Evolutionary conservation across 1,140 invertebrate genomes (phyloP).

Genomic region (Triops longicaudatus): DNA sequence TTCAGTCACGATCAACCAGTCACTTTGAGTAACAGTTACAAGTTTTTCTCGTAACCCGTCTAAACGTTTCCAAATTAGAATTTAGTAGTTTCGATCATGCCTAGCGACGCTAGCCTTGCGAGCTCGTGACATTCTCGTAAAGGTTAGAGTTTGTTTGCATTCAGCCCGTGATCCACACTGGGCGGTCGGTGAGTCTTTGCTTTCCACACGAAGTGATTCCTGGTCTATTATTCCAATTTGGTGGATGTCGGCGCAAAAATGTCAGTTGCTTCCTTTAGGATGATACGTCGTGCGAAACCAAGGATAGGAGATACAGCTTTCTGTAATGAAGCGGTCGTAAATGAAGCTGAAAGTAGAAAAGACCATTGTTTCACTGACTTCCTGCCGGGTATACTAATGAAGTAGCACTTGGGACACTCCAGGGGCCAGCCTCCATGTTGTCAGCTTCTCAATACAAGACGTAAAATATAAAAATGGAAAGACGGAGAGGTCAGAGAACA

Average conservation of each 20-base stretch:
- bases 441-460: constrained; percentile 12
- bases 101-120: background rate
- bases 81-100: background rate
- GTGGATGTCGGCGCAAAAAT: too few species aligned
- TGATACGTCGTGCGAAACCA: too few species aligned
- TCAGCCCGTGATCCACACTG: background rate
- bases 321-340: background rate
- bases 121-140: background rate
- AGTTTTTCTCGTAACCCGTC: background rate
- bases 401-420: constrained; percentile 6
- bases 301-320: background rate
- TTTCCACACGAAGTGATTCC: too few species aligned
- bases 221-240: too few species aligned
- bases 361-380: constrained; percentile 10
- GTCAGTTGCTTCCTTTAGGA: too few species aligned
- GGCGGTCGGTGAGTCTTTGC: background rate
- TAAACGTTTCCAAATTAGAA: background rate
- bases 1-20: background rate
- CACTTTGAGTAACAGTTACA: background rate
- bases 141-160: background rate
- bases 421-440: constrained; percentile 9
- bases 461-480: constrained; percentile 6
- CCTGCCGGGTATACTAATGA: constrained; percentile 6
- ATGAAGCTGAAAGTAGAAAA: background rate
- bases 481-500: background rate